Percentiles rank a stretch among this genome's conserved stretches.
phyloP scores from a whole-genome alignment of 2,113 vertebrate species.

The Melospiza georgiana region DNA sequence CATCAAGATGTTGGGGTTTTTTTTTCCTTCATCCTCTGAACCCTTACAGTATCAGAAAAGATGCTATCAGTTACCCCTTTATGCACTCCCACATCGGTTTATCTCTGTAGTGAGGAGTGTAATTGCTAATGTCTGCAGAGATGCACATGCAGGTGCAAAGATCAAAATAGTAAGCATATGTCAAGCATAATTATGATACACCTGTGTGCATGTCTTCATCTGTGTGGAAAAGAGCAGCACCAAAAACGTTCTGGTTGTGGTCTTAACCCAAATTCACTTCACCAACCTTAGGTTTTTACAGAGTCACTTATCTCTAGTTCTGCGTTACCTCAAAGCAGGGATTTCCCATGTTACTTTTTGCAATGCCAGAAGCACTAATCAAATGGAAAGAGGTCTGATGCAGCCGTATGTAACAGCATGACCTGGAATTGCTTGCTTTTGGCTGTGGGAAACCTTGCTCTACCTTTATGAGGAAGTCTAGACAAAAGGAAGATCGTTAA shows the following conservation, averaged over 20 bases:
- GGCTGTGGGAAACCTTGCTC: not conserved
- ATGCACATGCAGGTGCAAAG: not conserved
- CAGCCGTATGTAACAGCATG: not conserved
- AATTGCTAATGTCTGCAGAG: not conserved
- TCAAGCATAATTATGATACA: conserved; percentile 20
- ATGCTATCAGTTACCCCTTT: not conserved
- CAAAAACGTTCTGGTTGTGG: conserved; percentile 5
- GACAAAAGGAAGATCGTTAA: not conserved
- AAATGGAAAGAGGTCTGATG: conserved; percentile 15
- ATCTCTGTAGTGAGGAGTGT: not conserved
- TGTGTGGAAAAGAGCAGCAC: not conserved
- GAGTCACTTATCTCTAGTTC: conserved; percentile 28
- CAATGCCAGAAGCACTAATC: conserved; percentile 19
- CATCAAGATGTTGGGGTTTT: not conserved
- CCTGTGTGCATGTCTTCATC: not conserved
- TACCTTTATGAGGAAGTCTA: not conserved
- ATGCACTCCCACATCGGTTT: not conserved
- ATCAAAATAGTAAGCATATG: not conserved
- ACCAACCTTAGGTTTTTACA: conserved; percentile 2
- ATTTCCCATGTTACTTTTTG: conserved; percentile 39
- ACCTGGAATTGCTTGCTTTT: conserved; percentile 23
- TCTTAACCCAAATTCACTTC: conserved; percentile 45
- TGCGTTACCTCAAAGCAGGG: conserved; percentile 38
- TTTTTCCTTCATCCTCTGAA: not conserved
- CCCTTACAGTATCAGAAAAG: not conserved